phyloP scores from a whole-genome alignment of 2,797 vertebrate species.

The Oreochromis mossambicus region DNA sequence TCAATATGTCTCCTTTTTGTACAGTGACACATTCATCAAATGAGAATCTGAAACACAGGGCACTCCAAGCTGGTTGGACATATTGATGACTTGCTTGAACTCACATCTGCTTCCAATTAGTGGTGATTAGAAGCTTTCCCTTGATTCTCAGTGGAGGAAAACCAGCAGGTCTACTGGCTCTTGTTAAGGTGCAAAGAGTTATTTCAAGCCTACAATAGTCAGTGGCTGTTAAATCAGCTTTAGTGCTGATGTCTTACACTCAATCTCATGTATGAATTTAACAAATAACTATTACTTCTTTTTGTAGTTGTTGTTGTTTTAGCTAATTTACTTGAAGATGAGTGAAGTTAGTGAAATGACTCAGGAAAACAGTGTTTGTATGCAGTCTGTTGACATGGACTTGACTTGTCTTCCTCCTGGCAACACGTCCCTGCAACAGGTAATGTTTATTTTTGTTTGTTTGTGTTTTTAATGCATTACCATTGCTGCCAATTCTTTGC shows the following conservation, averaged over 20 bases:
- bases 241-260: not conserved
- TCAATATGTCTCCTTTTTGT: not conserved
- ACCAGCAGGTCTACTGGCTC: not conserved
- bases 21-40: not conserved
- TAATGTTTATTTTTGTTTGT: not conserved
- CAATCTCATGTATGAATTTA: not conserved
- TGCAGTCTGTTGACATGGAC: constrained; percentile 63
- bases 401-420: constrained; percentile 35
- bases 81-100: not conserved
- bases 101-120: constrained; percentile 52
- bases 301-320: not conserved
- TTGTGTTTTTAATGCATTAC: not conserved
- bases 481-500: rapidly evolving
- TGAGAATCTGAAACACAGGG: not conserved
- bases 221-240: not conserved
- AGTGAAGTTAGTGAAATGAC: constrained; percentile 21
- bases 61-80: not conserved
- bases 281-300: not conserved
- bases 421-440: constrained; percentile 31
- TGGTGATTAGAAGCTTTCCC: constrained; percentile 7
- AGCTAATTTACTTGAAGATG: too few relatives aligned
- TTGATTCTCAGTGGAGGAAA: not conserved
- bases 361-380: constrained; percentile 7
- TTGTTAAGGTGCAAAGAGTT: not conserved
- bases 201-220: not conserved